Conservation (phyloP, 2,888 invertebrate species). For the Campopleginae sp. region DNA sequence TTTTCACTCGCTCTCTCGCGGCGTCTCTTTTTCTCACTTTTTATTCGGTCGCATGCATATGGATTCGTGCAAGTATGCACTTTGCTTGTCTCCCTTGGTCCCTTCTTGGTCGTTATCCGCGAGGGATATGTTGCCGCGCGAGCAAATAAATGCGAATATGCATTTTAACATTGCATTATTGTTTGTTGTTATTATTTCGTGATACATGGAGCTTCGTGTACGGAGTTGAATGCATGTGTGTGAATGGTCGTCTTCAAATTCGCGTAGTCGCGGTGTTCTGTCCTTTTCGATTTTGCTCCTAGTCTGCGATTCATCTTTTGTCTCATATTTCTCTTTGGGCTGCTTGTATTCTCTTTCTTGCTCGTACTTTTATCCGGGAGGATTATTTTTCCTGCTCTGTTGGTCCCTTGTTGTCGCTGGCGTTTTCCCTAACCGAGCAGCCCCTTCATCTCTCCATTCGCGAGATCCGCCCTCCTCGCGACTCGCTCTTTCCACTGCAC, state of each 20-base stretch:
- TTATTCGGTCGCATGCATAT: constrained; percentile 75
- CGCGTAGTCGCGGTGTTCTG: not conserved
- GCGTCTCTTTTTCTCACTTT: constrained; percentile 73
- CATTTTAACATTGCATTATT: not conserved
- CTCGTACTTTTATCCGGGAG: constrained; percentile 64
- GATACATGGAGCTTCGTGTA: not conserved
- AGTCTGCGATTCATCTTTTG: not conserved
- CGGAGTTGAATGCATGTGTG: not conserved
- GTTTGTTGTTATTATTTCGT: not conserved
- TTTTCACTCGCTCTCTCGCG: constrained; percentile 57
- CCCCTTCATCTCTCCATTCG: constrained; percentile 12
- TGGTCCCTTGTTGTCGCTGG: constrained; percentile 55
- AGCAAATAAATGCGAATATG: not conserved
- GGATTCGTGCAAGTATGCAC: constrained; percentile 64
- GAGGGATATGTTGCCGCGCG: not conserved
- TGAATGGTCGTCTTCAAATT: not conserved
- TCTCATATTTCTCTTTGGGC: constrained; percentile 38
- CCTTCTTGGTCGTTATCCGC: constrained; percentile 42
- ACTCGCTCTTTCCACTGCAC: not conserved
- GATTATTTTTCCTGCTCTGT: constrained; percentile 55
- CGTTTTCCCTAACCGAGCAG: constrained; percentile 35
- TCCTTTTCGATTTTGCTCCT: constrained; percentile 4
- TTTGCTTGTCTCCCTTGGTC: constrained; percentile 57
- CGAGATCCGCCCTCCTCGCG: constrained; percentile 61
- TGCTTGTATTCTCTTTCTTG: constrained; percentile 72